Base-by-base conservation (phyloP, 2,113 vertebrate genomes). In the Paradoxurus hermaphroditus region DNA sequence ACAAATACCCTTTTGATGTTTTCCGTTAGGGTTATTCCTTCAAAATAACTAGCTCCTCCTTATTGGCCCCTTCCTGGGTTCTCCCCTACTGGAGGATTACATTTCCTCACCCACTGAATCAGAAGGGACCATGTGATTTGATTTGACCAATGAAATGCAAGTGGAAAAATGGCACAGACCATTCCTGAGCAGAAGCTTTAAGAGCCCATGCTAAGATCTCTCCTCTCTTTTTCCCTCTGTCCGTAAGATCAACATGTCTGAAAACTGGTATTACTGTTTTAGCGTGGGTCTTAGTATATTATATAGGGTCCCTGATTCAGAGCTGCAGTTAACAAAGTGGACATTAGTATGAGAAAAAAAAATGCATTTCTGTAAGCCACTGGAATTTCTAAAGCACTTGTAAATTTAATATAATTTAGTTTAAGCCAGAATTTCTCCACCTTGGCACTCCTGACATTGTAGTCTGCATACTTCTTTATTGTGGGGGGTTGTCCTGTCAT, bases 101-200 rank as follows among this genome's bases (percentile, higher is more conserved):
- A 31, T 68, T 53, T 96, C 63, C 62, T 68, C 2, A 8, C 27
- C 15, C 27, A 25, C 1, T 49, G 15, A 68, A 63, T 67, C 41
- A 62, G 46, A 5, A 41, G 86, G 39, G n/a, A 49, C 15, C 4
- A 1, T 49, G 39, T 29, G 75, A 83, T 89, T 86, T 93, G 36
- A 63, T 89, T 75, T 84, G 25, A 63, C 39, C 49, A 78, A 25
- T 75, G 36, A 81, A 90, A 84, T 87, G 0, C 12, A 27, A 86
- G 13, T 83, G 29, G 63, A 89, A 79, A 46, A 62, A 36, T 46
- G 46, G 0, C 25, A 25, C 18, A 46, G 5, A 39, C 29, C 13
- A 8, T 93, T 96, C 67, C 49, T 67, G 11, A 86, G 39, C 29
- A 77, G n/a, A 79, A 91, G 10, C 23, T 53, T 34, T 78, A 65